These are phyloP conservation scores for Chionomys nivalis DNA, from an alignment of 2,113 vertebrate genomes.

Conservation along the genomic window DNA sequence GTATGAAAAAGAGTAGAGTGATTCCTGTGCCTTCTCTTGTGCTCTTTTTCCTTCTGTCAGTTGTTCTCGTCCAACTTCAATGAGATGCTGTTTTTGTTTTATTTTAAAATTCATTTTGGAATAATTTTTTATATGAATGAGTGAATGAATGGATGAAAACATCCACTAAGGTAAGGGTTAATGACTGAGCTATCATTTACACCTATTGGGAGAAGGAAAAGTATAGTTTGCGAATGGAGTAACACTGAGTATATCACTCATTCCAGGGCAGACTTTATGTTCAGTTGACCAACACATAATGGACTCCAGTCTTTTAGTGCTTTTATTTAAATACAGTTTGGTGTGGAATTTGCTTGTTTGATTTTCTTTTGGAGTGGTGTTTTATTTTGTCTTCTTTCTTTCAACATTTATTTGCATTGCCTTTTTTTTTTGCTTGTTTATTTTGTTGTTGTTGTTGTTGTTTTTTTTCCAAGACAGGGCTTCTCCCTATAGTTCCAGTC, in stretches of 20 bases:
- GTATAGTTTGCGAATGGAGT: not conserved
- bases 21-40: not conserved
- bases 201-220: not conserved
- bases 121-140: not conserved
- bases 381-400: not conserved
- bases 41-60: not conserved
- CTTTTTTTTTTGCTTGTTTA: not conserved
- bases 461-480: not conserved
- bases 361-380: not conserved
- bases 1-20: not conserved
- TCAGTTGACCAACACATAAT: not conserved
- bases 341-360: not conserved
- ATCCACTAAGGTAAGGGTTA: not conserved
- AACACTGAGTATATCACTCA: not conserved
- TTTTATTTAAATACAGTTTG: not conserved
- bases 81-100: not conserved
- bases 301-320: not conserved
- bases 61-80: not conserved
- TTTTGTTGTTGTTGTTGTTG: too few relatives aligned
- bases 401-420: not conserved
- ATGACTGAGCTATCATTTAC: not conserved
- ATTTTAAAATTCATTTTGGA: not conserved
- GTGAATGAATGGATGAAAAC: not conserved
- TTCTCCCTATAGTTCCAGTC: not conserved
- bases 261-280: not conserved